A percentile compares a stretch with the other conserved stretches of the same genome.
Conservation (phyloP, 2,888 invertebrate genomes). For the Ennomos fuscantarius region DNA sequence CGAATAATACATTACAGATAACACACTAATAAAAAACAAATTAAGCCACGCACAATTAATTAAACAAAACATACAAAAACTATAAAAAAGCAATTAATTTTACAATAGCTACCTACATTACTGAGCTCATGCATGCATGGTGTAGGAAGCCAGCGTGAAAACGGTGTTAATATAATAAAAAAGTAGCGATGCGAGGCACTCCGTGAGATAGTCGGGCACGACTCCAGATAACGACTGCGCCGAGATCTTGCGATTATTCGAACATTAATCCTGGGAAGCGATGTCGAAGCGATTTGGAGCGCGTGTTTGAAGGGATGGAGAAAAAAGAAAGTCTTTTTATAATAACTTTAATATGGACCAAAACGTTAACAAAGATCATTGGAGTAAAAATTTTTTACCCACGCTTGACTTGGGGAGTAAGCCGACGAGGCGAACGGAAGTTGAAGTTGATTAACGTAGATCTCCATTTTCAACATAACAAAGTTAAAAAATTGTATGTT, state of each 20-base stretch:
- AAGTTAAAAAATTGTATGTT: too few species aligned
- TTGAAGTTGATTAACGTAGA: too few species aligned
- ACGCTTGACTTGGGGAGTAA: too few species aligned
- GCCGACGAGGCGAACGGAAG: too few species aligned
- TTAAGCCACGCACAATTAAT: constrained; percentile 29
- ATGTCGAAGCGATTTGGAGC: constrained; percentile 1
- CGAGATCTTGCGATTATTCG: constrained; percentile 20
- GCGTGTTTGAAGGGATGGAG: neutral
- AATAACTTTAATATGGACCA: too few species aligned
- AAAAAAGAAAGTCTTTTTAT: too few species aligned
- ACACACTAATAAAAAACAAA: constrained; percentile 4
- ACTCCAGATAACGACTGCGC: constrained; percentile 14
- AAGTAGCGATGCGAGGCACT: constrained; percentile 21
- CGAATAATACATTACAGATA: neutral
- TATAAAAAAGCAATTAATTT: constrained; percentile 34
- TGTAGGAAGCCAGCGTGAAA: constrained; percentile 34
- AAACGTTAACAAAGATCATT: too few species aligned
- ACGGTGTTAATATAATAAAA: constrained; percentile 29
- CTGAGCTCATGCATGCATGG: constrained; percentile 11
- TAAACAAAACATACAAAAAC: constrained; percentile 28
- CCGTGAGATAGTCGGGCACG: constrained; percentile 22
- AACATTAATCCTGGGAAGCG: constrained; percentile 20
- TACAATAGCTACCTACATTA: constrained; percentile 22
- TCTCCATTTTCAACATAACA: too few species aligned
- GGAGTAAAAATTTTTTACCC: too few species aligned